Conservation (phyloP, 2,113 vertebrate genomes). For the Boulengeromyrus knoepffleri region DNA sequence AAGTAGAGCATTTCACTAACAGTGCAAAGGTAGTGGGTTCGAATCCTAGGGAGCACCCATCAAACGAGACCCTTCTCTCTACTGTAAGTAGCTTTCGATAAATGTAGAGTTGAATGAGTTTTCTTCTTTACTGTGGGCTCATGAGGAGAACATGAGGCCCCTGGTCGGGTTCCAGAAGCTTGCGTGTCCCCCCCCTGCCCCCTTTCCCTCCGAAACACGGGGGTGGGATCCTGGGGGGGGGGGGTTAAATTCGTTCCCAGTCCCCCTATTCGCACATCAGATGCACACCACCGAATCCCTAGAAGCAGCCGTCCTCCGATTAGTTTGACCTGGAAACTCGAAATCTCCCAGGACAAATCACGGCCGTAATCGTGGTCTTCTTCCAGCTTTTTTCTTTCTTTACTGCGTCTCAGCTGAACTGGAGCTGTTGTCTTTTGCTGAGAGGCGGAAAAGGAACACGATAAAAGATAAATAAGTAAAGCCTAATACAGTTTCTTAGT, state of each 20-base stretch:
- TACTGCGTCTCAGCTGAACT: constrained; percentile 47
- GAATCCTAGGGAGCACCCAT: background rate
- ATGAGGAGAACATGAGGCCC: background rate
- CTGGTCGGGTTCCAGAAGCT: background rate
- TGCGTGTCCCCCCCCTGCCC: constrained; percentile 12
- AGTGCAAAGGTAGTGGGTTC: background rate
- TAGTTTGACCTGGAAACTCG: background rate
- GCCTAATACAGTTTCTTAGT: background rate
- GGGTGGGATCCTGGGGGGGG: background rate
- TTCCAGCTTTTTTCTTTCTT: constrained; percentile 19
- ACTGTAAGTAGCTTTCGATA: background rate
- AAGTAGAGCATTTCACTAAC: background rate
- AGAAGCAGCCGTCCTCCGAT: background rate
- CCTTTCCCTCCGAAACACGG: constrained; percentile 32
- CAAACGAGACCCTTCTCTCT: background rate
- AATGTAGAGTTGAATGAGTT: background rate
- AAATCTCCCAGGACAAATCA: constrained; percentile 51
- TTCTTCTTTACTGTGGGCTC: background rate
- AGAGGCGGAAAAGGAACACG: no score
- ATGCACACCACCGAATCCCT: background rate
- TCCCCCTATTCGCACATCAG: background rate
- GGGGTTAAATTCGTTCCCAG: background rate
- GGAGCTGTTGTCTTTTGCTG: constrained; percentile 46
- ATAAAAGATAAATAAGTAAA: background rate
- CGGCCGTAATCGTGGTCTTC: constrained; percentile 53